These are phyloP conservation scores for Frankliniella intonsa DNA, from an alignment of 2,888 invertebrate species.

Conservation along the genomic window DNA sequence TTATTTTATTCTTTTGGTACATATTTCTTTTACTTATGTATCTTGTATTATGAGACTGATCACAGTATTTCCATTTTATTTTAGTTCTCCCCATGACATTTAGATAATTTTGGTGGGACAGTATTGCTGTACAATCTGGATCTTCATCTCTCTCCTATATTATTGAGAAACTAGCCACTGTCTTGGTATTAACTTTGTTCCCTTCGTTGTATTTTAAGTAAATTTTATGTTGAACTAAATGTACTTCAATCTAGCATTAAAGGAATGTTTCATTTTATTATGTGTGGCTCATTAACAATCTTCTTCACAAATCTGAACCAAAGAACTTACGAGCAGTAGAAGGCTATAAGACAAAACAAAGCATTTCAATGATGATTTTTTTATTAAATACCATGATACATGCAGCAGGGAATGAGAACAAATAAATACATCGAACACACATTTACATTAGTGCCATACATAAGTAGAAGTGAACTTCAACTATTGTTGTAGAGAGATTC, in stretches of 20 bases:
- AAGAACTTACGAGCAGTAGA: too few species aligned
- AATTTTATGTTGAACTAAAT: slow-evolving; percentile 20
- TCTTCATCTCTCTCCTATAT: background rate
- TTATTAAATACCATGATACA: background rate
- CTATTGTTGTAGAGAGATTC: background rate
- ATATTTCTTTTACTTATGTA: slow-evolving; percentile 15
- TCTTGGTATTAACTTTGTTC: background rate
- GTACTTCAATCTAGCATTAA: slow-evolving; percentile 16
- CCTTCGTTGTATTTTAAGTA: slow-evolving; percentile 18
- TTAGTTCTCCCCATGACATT: background rate
- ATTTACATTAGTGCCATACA: background rate
- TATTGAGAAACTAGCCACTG: background rate
- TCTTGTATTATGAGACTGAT: slow-evolving; percentile 16
- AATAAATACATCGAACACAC: background rate
- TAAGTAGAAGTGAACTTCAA: background rate
- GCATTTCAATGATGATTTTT: background rate
- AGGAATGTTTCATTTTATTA: slow-evolving; percentile 2
- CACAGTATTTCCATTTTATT: slow-evolving; percentile 9
- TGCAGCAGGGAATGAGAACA: slow-evolving; percentile 1
- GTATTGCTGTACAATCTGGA: background rate
- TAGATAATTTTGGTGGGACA: background rate
- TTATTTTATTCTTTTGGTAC: background rate
- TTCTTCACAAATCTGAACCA: background rate
- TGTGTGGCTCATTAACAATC: background rate
- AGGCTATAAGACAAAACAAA: background rate